phyloP scores from a whole-genome alignment of 1,140 invertebrate species.

The Zaprionus camerounensis region DNA sequence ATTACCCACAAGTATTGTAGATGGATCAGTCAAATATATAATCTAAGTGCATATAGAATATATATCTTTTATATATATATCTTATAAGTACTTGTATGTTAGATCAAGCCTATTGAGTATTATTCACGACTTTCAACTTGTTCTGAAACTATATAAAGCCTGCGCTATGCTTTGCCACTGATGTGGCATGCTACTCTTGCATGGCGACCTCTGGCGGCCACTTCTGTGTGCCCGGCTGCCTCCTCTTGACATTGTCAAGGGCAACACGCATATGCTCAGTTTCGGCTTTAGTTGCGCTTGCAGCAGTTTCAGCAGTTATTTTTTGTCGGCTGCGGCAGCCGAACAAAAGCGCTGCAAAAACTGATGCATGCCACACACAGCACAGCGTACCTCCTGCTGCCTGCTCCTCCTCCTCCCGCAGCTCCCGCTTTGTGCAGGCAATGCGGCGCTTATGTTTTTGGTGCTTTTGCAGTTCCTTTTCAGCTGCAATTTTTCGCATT shows the following conservation, averaged over 20 bases:
- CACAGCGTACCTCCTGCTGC: neutral
- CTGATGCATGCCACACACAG: constrained; percentile 16
- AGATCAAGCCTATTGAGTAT: too few species aligned
- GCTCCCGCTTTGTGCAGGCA: constrained; percentile 30
- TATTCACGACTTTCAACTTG: neutral
- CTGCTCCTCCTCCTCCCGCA: neutral
- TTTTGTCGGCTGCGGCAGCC: constrained; percentile 16
- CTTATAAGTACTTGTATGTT: too few species aligned
- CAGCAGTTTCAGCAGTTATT: constrained; percentile 22
- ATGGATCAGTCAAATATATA: neutral
- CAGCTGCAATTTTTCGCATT: constrained; percentile 69
- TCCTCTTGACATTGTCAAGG: constrained; percentile 73
- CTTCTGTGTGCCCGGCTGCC: constrained; percentile 48
- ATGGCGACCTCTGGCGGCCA: constrained; percentile 57
- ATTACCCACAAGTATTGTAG: constrained; percentile 1
- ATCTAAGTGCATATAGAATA: neutral
- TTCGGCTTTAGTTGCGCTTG: constrained; percentile 22
- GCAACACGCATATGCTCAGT: constrained; percentile 46
- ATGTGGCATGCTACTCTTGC: neutral
- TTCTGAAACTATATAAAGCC: neutral
- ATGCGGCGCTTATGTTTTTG: constrained; percentile 49
- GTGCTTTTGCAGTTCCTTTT: constrained; percentile 35
- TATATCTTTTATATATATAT: too few species aligned
- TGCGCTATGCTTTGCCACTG: too few species aligned
- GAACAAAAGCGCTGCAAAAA: constrained; percentile 50